These are phyloP conservation scores for Artibeus jamaicensis DNA, from an alignment of 2,797 vertebrate genomes.

Conservation along the genomic window DNA sequence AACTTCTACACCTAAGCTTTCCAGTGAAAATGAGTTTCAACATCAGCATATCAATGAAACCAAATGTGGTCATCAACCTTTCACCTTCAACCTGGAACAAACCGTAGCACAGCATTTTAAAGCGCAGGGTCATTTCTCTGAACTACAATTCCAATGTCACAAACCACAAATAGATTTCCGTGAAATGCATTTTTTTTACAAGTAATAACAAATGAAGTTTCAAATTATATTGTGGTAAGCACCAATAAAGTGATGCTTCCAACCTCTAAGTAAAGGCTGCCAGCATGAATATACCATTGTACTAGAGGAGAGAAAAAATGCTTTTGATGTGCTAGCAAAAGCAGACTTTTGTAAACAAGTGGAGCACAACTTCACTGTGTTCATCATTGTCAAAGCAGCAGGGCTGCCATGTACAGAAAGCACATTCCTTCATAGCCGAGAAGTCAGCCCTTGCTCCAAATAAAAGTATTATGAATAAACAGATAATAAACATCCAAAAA, in stretches of 20 bases:
- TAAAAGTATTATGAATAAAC: slow-evolving; percentile 79
- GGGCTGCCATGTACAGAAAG: slow-evolving; percentile 61
- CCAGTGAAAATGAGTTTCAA: neutral
- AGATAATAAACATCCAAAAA: slow-evolving; percentile 72
- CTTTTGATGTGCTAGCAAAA: slow-evolving; percentile 83
- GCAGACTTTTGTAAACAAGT: slow-evolving; percentile 82
- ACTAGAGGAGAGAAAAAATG: slow-evolving; percentile 77
- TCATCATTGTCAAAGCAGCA: slow-evolving; percentile 79
- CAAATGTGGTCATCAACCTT: slow-evolving; percentile 15
- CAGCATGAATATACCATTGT: slow-evolving; percentile 84
- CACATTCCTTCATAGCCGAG: slow-evolving; percentile 23
- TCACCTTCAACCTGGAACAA: slow-evolving; percentile 25
- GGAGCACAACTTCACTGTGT: slow-evolving; percentile 80
- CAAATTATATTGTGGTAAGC: slow-evolving; percentile 77
- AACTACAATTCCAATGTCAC: slow-evolving; percentile 64
- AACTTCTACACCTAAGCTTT: slow-evolving; percentile 22
- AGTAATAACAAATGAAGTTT: slow-evolving; percentile 78
- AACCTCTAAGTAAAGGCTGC: slow-evolving; percentile 81
- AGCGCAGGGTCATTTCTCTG: slow-evolving; percentile 22
- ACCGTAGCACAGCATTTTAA: neutral
- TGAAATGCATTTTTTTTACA: slow-evolving; percentile 56
- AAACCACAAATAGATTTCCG: slow-evolving; percentile 69
- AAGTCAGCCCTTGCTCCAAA: slow-evolving; percentile 37
- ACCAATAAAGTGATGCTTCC: slow-evolving; percentile 81
- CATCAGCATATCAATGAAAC: neutral